These are phyloP conservation scores for Anagyrus pseudococci DNA, from an alignment of 2,888 invertebrate genomes.

Conservation along the genomic window DNA sequence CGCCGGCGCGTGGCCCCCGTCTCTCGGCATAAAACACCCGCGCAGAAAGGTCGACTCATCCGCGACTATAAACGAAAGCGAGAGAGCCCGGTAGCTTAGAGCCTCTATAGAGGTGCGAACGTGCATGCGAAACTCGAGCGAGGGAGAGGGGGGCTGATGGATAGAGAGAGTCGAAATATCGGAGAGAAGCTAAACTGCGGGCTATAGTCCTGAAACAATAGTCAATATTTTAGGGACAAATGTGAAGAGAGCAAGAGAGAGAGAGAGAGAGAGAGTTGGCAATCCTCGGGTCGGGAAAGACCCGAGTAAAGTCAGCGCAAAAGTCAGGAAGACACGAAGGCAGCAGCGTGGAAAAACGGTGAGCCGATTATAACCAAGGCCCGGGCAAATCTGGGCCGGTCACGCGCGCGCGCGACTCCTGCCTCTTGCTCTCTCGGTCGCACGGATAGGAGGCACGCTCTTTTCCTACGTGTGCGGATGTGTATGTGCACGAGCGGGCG, in stretches of 20 bases:
- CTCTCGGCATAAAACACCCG: too few species aligned
- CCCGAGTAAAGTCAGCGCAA: background rate
- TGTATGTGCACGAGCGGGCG: too few species aligned
- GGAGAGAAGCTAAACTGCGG: background rate
- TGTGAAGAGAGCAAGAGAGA: constrained; percentile 16
- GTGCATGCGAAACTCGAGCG: background rate
- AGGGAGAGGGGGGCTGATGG: background rate
- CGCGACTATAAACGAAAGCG: too few species aligned
- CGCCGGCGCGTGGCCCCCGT: background rate
- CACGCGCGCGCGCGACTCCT: too few species aligned
- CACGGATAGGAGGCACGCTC: too few species aligned
- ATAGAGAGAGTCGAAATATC: background rate
- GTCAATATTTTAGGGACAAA: constrained; percentile 51
- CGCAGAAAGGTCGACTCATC: too few species aligned
- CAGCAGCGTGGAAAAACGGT: background rate
- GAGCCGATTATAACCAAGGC: constrained; percentile 34
- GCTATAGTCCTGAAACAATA: constrained; percentile 45
- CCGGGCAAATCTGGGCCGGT: constrained; percentile 19
- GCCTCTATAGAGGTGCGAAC: background rate
- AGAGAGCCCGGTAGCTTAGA: background rate
- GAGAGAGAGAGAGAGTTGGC: too few species aligned
- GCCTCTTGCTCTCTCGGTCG: too few species aligned
- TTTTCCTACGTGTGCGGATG: too few species aligned
- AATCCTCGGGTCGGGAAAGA: background rate
- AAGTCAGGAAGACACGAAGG: background rate